Conservation (phyloP, 1,140 invertebrate species). For the Pseudomyrmex gracilis region DNA sequence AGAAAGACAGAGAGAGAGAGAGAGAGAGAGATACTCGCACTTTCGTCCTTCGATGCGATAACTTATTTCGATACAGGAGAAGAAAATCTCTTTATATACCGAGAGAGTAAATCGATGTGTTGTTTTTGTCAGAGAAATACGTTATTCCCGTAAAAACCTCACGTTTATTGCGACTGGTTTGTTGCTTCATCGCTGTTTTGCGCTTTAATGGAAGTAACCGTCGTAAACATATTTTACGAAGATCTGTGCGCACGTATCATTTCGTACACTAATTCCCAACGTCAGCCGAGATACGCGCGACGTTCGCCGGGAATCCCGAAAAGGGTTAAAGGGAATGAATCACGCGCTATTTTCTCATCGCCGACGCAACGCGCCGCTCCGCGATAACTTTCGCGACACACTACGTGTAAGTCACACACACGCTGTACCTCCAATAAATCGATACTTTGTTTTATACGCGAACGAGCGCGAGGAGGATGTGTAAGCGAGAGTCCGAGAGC, state of each 20-base stretch:
- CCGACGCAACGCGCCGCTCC: conserved; percentile 57
- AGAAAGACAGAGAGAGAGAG: not conserved
- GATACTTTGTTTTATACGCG: conserved; percentile 49
- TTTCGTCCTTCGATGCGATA: not conserved
- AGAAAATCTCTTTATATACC: not conserved
- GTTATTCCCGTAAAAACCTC: not conserved
- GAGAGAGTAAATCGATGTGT: no score
- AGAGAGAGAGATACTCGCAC: no score
- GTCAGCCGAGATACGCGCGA: conserved; percentile 22
- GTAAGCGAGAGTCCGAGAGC: not conserved
- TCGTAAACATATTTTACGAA: not conserved
- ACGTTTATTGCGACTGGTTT: not conserved
- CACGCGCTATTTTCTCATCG: conserved; percentile 66
- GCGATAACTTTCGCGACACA: conserved; percentile 59
- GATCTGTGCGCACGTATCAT: not conserved
- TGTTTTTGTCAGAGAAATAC: not conserved
- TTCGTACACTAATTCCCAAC: conserved; percentile 23
- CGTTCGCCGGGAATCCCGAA: conserved; percentile 23
- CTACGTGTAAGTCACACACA: conserved; percentile 4
- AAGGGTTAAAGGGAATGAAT: conserved; percentile 65
- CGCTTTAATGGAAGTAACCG: not conserved
- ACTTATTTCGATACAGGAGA: not conserved
- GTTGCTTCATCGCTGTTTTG: not conserved
- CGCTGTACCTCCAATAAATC: conserved; percentile 35
- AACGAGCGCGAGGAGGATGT: conserved; percentile 20